Evolutionary conservation across 2,888 invertebrate genomes (phyloP).

Genomic region (Acleris cristana): DNA sequence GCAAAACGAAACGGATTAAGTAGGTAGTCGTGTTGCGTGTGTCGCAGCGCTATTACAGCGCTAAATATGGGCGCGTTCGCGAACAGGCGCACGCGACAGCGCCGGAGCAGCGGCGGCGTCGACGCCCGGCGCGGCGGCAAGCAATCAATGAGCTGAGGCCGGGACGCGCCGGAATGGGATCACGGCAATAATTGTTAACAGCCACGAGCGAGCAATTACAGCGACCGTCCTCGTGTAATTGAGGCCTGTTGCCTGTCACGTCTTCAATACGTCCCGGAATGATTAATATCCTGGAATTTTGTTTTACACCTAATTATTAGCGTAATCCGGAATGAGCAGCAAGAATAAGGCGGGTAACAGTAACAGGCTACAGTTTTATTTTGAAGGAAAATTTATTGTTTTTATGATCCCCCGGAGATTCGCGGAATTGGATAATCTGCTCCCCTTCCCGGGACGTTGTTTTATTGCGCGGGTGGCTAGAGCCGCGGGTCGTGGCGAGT

Average conservation of each 20-base stretch:
- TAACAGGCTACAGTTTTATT: constrained; percentile 38
- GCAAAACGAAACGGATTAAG: constrained; percentile 15
- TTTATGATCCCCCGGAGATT: constrained; percentile 46
- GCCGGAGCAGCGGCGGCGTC: too few relatives aligned
- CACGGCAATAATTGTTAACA: constrained; percentile 38
- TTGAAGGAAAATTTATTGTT: constrained; percentile 43
- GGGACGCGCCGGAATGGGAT: constrained; percentile 36
- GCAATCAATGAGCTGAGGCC: background rate
- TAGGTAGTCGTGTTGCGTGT: constrained; percentile 16
- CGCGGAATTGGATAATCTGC: constrained; percentile 44
- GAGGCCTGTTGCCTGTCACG: constrained; percentile 24
- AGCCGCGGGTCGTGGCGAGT: constrained; percentile 22
- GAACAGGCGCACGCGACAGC: background rate
- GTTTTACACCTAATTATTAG: constrained; percentile 27
- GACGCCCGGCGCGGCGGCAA: constrained; percentile 1
- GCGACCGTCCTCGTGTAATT: constrained; percentile 28
- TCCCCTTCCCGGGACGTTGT: constrained; percentile 40
- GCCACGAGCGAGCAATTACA: constrained; percentile 36
- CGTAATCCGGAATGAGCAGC: constrained; percentile 14
- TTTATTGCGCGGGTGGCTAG: constrained; percentile 41
- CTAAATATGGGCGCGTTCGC: constrained; percentile 30
- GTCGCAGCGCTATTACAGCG: constrained; percentile 18
- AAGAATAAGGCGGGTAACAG: background rate
- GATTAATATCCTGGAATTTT: constrained; percentile 17
- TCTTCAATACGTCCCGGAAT: constrained; percentile 20